Evolutionary conservation across 2,113 vertebrate genomes (phyloP), one percentile per base, ranked within the genome.

Genomic region (Syngnathoides biaculeatus): DNA sequence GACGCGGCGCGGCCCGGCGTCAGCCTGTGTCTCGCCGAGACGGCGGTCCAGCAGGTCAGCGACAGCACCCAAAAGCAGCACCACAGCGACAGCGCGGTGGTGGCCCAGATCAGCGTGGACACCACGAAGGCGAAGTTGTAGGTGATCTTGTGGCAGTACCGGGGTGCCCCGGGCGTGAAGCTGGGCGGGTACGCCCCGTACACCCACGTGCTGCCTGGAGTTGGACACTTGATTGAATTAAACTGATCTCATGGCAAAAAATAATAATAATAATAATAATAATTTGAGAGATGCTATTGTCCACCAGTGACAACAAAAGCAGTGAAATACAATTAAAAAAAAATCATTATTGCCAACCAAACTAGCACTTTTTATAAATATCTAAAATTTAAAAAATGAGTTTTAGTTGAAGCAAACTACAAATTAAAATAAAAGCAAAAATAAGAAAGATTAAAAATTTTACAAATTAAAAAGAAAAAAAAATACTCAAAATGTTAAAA

Each of bases 91-190:
- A 85, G 3, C 24, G 17, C 0, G 8, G 74, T 0, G 2, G 38
- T 0, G 2, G 56, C 48, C 88, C 88, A 90, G 15, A 78, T 0
- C 22, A 87, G 3, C 0, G 81, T 87, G 48, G 75, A 86, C 72
- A 88, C 1, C 10, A 52, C 12, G 12, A 90, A 87, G 0, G 88
- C 85, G 64, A 88, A 86, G 72, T 40, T 58, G 69, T 83, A 90
- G 70, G 69, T 69, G 4, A 20, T 77, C 73, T 35, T 84, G 43
- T 85, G 65, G 66, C 88, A 90, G 77, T 77, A 83, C 1, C 0
- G 30, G 38, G 5, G 1, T 0, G 4, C 10, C 24, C 27, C 79
- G 27, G 52, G 39, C 39, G 27, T 24, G 80, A 85, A 86, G 68
- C 61, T 64, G 27, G 85, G 84, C 68, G 83, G 75, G 62, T 84